Evolutionary conservation across 2,888 invertebrate genomes (phyloP).

Genomic region (Apomyelois bistriatella): DNA sequence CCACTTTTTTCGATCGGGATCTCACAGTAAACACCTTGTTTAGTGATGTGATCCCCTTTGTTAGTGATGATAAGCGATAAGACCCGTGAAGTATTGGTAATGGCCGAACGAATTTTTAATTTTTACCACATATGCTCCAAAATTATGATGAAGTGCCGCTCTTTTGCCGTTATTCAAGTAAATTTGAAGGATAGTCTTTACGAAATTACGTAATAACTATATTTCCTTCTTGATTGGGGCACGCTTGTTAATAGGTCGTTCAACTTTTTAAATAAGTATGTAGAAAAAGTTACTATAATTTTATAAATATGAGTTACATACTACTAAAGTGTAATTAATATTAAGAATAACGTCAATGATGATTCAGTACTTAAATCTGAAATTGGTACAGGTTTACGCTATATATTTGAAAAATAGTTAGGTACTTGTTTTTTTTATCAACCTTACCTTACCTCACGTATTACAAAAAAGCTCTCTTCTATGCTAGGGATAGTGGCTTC

Average conservation of each 20-base stretch:
- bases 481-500: too few relatives aligned
- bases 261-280: not conserved
- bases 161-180: not conserved
- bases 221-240: not conserved
- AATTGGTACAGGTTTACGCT: too few relatives aligned
- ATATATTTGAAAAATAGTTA: too few relatives aligned
- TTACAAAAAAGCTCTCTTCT: too few relatives aligned
- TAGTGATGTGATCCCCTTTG: slow-evolving; percentile 58
- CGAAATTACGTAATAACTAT: slow-evolving; percentile 6
- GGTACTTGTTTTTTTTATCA: too few relatives aligned
- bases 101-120: slow-evolving; percentile 30
- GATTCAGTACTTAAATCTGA: too few relatives aligned
- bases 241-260: too few relatives aligned
- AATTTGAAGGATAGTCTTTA: not conserved
- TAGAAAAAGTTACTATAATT: too few relatives aligned
- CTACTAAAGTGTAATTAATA: too few relatives aligned
- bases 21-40: slow-evolving; percentile 78
- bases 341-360: too few relatives aligned
- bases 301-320: too few relatives aligned
- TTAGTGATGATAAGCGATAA: slow-evolving; percentile 50
- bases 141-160: slow-evolving; percentile 3
- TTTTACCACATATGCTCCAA: slow-evolving; percentile 1
- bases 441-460: too few relatives aligned
- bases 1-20: slow-evolving; percentile 67
- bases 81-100: slow-evolving; percentile 43